Evolutionary conservation across 2,888 invertebrate genomes (phyloP), one percentile per base, ranked within the genome.

Genomic region (Drosophila cognata): DNA sequence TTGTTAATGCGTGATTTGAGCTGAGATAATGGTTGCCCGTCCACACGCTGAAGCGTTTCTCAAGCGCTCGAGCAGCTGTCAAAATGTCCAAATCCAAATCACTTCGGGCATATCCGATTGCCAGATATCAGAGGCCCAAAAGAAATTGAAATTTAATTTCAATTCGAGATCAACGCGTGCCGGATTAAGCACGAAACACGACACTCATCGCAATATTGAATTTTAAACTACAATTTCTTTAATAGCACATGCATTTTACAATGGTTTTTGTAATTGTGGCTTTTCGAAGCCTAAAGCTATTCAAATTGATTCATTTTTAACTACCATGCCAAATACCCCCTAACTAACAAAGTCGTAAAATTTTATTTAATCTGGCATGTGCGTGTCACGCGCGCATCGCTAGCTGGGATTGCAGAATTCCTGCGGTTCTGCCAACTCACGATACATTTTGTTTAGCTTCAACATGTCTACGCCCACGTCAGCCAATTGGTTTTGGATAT

Each of bases 11-110:
- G 59, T 67, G 78, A 84, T 81, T 71, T 74, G 51, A 71, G 69
- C 72, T 33, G 66, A 62, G 85, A 82, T 82, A 82, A 84, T 82
- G 71, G 67, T 38, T 63, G 79, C 66, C 79, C 74, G 69, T 74
- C 43, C 48, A 61, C 59, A 25, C 50, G 29, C 33, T 64, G 53
- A 50, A 46, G 75, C 77, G 50, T 76, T 76, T 68, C 56, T 87
- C 68, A 84, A 84, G 75, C 78, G 72, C 67, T 89, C 89, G 89
- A 86, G 82, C 82, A 71, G 88, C 88, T 83, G 89, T 89, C 90
- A 89, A 83, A 81, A 43, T 77, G 81, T 84, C 84, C 52, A 65
- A 68, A 66, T 64, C 56, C 51, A 74, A 53, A 74, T 74, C 70
- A 74, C 48, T 65, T 65, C 48, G 53, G 29, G 41, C 81, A 58